Base-by-base conservation (phyloP, 2,888 invertebrate genomes). In the Patella depressa region DNA sequence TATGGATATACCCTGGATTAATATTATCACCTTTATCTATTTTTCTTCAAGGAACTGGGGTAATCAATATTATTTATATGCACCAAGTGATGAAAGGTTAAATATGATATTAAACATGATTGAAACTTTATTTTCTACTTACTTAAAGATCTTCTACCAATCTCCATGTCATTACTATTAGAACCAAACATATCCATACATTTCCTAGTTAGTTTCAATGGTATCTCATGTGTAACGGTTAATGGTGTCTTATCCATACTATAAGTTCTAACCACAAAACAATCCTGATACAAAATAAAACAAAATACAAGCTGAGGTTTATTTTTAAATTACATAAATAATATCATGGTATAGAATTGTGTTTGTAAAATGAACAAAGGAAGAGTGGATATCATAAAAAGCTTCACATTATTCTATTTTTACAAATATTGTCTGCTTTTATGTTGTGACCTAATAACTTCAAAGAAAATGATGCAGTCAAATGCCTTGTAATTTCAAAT, bases 181-280 rank as follows among this genome's bases (percentile, higher is more conserved):
- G 94, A 94, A 2, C 96, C 96, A 80, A 95, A 93, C 2, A 95
- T 94, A 85, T 96, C 95, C 57, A 96, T 94, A 89, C 95, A 95
- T 89, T 96, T 96, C 73, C 95, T 93, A 1, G 96, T 95, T 85
- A 96, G 91, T 91, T 96, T 95, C 72, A 96, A 91, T 0, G 95
- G 95, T 79, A 96, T 91, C 88, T 95, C 95, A 87, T 93, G 94
- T 9, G 94, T 88, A 53, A 91, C 87, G 15, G 91, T 88, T 89
- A 91, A 89, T 7, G 94, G 94, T 81, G 93, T 93, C 77, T 93
- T 93, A 77, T 93, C 90, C 17, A 94, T 94, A 88, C 94, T 95
- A 85, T 95, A 93, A 83, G 95, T 95, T 81, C 95, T 93, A 15
- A 96, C 95, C 53, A 96, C 94, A 91, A 96, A 95, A 17, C 95